These are phyloP conservation scores for Dysdera silvatica DNA, from an alignment of 1,140 invertebrate genomes.

Conservation along the genomic window DNA sequence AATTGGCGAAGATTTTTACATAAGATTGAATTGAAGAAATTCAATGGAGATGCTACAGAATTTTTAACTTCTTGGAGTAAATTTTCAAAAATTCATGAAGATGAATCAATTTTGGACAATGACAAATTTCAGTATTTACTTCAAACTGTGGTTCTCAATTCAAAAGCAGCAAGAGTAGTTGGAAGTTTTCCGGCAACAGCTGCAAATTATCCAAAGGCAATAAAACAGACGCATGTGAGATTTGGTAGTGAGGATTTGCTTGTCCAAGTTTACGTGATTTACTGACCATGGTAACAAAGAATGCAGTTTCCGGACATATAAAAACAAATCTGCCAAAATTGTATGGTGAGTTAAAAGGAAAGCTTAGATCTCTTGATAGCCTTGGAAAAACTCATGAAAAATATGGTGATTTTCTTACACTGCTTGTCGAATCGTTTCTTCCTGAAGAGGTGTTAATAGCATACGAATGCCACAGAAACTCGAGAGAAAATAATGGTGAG, in stretches of 20 bases:
- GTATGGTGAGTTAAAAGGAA: background rate
- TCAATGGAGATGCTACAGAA: conserved; percentile 32
- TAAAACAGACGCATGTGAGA: conserved; percentile 14
- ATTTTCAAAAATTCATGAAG: conserved; percentile 37
- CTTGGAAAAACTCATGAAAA: too few relatives aligned
- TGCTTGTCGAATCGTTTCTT: too few relatives aligned
- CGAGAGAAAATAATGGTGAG: too few relatives aligned
- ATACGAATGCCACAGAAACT: too few relatives aligned
- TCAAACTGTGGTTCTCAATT: background rate
- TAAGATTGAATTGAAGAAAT: conserved; percentile 35
- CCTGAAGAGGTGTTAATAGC: too few relatives aligned
- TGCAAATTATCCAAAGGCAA: conserved; percentile 29
- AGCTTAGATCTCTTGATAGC: too few relatives aligned
- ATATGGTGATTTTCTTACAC: too few relatives aligned
- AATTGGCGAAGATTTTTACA: too few relatives aligned
- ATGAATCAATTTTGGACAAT: conserved; percentile 26
- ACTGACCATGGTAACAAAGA: background rate
- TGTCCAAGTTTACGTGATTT: conserved; percentile 28
- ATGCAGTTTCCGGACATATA: background rate
- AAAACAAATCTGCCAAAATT: background rate
- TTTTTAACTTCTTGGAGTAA: conserved; percentile 39
- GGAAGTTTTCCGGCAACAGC: conserved; percentile 26
- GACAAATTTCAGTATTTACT: conserved; percentile 37
- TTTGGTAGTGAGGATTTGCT: conserved; percentile 31
- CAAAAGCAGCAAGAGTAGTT: conserved; percentile 18